Evolutionary conservation across 1,140 invertebrate species (phyloP).

Genomic region (Diprion similis): DNA sequence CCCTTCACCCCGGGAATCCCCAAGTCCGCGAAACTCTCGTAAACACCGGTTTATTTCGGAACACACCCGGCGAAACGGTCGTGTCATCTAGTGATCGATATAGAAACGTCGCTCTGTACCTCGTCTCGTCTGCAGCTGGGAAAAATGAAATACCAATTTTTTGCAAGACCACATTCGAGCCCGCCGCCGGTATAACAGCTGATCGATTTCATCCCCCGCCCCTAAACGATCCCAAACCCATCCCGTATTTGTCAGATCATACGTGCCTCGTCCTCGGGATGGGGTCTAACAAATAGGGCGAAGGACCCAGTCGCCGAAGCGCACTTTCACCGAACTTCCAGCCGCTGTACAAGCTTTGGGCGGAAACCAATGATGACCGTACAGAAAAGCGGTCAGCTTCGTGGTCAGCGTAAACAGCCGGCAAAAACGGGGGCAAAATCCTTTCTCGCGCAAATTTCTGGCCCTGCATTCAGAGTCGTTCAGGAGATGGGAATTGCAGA

Average conservation of each 20-base stretch:
- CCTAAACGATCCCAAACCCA: too few relatives aligned
- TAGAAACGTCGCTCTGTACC: too few relatives aligned
- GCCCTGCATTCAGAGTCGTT: constrained; percentile 18
- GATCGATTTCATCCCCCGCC: too few relatives aligned
- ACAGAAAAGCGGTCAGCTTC: constrained; percentile 52
- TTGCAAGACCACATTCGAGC: too few relatives aligned
- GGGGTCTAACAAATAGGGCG: not conserved
- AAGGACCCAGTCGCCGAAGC: not conserved
- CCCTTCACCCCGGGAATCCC: not conserved
- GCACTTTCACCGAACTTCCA: constrained; percentile 21
- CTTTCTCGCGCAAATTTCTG: constrained; percentile 33
- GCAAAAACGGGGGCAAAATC: constrained; percentile 53
- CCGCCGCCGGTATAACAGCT: too few relatives aligned
- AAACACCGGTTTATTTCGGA: not conserved
- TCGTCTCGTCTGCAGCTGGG: too few relatives aligned
- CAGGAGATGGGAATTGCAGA: not conserved
- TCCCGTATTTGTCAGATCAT: too few relatives aligned
- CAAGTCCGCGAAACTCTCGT: not conserved
- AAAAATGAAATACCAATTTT: too few relatives aligned
- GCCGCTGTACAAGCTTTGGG: constrained; percentile 58
- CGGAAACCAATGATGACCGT: constrained; percentile 55
- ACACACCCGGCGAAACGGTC: too few relatives aligned
- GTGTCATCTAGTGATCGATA: too few relatives aligned
- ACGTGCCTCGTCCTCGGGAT: too few relatives aligned
- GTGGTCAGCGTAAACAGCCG: constrained; percentile 55